Base-by-base conservation (phyloP, 2,113 vertebrate genomes). In the Oplegnathus fasciatus region DNA sequence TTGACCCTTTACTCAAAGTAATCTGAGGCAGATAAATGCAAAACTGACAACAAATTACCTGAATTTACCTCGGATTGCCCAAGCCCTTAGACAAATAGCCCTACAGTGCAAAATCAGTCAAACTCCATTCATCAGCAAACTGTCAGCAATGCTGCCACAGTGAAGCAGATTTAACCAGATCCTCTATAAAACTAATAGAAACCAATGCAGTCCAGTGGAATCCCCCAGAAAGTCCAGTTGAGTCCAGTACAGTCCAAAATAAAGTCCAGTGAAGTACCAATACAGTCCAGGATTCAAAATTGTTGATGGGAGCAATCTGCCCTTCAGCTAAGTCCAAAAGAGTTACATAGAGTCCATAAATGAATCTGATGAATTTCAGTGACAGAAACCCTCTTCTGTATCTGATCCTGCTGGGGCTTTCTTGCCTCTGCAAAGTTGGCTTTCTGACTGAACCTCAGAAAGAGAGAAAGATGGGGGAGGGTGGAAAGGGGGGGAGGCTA, bases 391-490 rank as follows among this genome's bases (percentile, higher is more conserved):
- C 69, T 72, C 78, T 81, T 57, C 78, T 82, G 74, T 67, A 61
- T 89, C 78, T 85, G 84, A 83, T 90, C 83, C 75, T 86, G 84
- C 79, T 34, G 34, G 69, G 75, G 85, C 74, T 88, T 68, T 86
- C 83, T 86, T 69, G 78, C 84, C 71, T 93, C 87, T 91, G 92
- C 90, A 79, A 67, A 89, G 80, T 71, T 86, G 81, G 69, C 68
- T 88, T 55, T 83, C 77, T 78, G 87, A 93, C 91, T 91, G 89
- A 92, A 88, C 75, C 83, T 87, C 87, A 86, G 93, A 84, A 84
- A 89, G 86, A 73, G 83, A 78, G 86, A 82, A 71, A 83, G 85
- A 79, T 17, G 86, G 65, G 90, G 87, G 66, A 85, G 91, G 87
- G 81, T 55, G 73, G 44, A 44, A 42, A 17, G 83, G 70, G 69